phyloP scores from a whole-genome alignment of 2,888 invertebrate genomes.

The Chymomyza procnemis region DNA sequence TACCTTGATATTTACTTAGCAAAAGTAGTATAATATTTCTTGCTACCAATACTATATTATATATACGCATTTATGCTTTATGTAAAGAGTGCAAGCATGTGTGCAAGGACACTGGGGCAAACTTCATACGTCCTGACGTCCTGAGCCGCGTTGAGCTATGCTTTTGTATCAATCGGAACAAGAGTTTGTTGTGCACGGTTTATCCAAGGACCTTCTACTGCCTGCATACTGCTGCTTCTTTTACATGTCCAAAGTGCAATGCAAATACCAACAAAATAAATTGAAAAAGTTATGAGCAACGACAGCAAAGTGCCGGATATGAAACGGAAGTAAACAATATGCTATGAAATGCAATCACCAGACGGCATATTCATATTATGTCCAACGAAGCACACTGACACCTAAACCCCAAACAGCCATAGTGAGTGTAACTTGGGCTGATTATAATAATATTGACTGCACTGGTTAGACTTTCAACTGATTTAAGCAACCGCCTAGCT shows the following conservation, averaged over 20 bases:
- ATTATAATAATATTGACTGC: not conserved
- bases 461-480: not conserved
- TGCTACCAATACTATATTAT: too few relatives aligned
- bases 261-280: constrained; percentile 21
- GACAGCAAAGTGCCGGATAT: constrained; percentile 57
- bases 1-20: too few relatives aligned
- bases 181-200: not conserved
- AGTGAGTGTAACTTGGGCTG: not conserved
- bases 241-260: not conserved
- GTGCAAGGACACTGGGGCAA: constrained; percentile 3
- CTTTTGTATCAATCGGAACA: not conserved
- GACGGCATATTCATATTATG: not conserved
- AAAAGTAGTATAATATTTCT: too few relatives aligned
- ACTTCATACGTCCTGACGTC: not conserved
- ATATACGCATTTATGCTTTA: too few relatives aligned
- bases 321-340: constrained; percentile 60
- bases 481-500: not conserved
- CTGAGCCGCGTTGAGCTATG: not conserved
- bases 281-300: constrained; percentile 64
- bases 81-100: constrained; percentile 16
- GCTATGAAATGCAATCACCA: not conserved
- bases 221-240: not conserved
- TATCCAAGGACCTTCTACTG: not conserved
- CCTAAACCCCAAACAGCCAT: not conserved
- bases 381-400: constrained; percentile 1